phyloP scores from a whole-genome alignment of 2,113 vertebrate species.

The Hirundichthys speculiger region DNA sequence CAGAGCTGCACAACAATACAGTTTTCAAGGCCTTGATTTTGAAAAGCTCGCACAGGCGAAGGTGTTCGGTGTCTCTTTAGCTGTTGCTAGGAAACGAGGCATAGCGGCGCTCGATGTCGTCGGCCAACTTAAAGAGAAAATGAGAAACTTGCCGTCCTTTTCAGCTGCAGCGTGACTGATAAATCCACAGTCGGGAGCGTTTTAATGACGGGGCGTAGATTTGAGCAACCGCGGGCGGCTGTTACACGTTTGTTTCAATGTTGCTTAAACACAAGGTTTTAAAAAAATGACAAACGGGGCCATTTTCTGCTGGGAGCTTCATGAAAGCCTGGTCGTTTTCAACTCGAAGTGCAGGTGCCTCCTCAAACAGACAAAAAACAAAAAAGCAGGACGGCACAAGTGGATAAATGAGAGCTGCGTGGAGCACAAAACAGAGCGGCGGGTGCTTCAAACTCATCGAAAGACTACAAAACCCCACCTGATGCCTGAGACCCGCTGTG shows the following conservation, averaged over 20 bases:
- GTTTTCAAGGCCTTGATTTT: conserved; percentile 40
- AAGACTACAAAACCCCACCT: conserved; percentile 35
- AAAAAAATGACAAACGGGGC: conserved; percentile 3
- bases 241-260: too few relatives aligned
- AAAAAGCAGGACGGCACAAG: conserved; percentile 22
- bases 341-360: conserved; percentile 32
- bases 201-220: neutral
- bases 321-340: conserved; percentile 17
- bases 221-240: neutral
- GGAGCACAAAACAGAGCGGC: conserved; percentile 26
- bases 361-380: conserved; percentile 14
- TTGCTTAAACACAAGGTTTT: too few relatives aligned
- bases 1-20: neutral
- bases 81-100: conserved; percentile 52
- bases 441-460: conserved; percentile 38
- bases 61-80: conserved; percentile 25
- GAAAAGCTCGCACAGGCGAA: conserved; percentile 31
- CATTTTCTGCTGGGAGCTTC: conserved; percentile 8
- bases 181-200: neutral
- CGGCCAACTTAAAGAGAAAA: conserved; percentile 29
- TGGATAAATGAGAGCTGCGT: conserved; percentile 49
- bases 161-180: conserved; percentile 3
- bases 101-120: conserved; percentile 35
- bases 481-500: conserved; percentile 32
- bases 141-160: conserved; percentile 27